phyloP scores from a whole-genome alignment of 2,888 invertebrate species.

The Brachypalpus laphriformis region DNA sequence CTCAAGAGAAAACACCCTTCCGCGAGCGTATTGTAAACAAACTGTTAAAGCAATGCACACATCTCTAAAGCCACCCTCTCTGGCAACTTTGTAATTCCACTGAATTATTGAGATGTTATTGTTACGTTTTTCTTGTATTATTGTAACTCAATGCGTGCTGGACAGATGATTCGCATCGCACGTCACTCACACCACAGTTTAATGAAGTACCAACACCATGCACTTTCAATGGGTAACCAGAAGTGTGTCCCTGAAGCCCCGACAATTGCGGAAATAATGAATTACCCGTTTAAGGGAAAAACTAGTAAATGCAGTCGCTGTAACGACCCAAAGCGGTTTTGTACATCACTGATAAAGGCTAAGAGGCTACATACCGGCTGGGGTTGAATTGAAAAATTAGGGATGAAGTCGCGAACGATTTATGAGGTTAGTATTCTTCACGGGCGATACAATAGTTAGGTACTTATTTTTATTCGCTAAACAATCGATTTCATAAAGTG shows the following conservation, averaged over 20 bases:
- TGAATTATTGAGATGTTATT: constrained; percentile 67
- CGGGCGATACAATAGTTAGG: constrained; percentile 13
- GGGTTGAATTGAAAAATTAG: constrained; percentile 16
- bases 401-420: constrained; percentile 33
- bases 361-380: neutral
- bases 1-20: constrained; percentile 7
- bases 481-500: constrained; percentile 59
- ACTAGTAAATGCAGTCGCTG: constrained; percentile 19
- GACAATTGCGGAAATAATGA: constrained; percentile 52
- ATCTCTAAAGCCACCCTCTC: constrained; percentile 49
- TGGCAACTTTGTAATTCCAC: constrained; percentile 8
- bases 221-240: constrained; percentile 41
- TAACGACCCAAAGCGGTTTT: constrained; percentile 25
- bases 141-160: constrained; percentile 39
- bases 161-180: constrained; percentile 46
- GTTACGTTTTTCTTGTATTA: constrained; percentile 51
- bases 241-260: constrained; percentile 50
- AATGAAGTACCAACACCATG: constrained; percentile 56
- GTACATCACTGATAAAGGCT: constrained; percentile 7
- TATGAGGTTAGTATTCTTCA: constrained; percentile 16
- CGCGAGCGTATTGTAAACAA: constrained; percentile 10
- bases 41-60: constrained; percentile 25
- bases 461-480: constrained; percentile 28
- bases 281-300: constrained; percentile 30
- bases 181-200: constrained; percentile 55